Evolutionary conservation across 2,888 invertebrate species (phyloP).

Genomic region (Mesorhabditis belari): DNA sequence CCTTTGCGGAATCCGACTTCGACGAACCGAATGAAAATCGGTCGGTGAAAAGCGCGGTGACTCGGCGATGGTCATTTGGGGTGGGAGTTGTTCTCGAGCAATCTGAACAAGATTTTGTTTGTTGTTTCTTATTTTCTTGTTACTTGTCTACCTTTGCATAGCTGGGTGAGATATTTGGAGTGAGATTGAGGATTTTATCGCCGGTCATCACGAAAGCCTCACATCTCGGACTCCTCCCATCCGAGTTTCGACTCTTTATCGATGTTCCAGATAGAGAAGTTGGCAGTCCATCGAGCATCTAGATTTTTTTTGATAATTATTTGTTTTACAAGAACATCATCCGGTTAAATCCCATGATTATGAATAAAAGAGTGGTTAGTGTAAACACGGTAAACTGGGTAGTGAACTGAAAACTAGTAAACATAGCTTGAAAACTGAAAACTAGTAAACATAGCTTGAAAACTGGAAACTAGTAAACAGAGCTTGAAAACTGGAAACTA

Average conservation of each 20-base stretch:
- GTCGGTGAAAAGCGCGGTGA: neutral
- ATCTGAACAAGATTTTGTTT: neutral
- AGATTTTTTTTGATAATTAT: neutral
- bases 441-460: too few relatives aligned
- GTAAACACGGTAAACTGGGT: too few relatives aligned
- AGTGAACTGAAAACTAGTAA: too few relatives aligned
- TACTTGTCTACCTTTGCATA: conserved; percentile 49
- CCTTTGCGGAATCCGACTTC: neutral
- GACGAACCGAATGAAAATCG: neutral
- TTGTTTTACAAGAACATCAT: neutral
- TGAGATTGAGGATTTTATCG: conserved; percentile 45
- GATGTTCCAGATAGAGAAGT: neutral
- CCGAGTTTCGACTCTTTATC: neutral
- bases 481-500: too few relatives aligned
- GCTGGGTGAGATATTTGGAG: conserved; percentile 46
- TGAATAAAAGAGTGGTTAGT: too few relatives aligned
- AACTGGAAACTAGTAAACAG: too few relatives aligned
- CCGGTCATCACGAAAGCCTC: conserved; percentile 53
- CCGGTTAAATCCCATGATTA: too few relatives aligned
- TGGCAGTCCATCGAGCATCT: neutral
- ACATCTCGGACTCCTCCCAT: neutral
- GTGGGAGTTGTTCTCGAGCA: neutral
- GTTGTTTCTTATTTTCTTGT: too few relatives aligned
- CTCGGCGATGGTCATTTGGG: neutral
- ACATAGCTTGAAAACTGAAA: too few relatives aligned